Evolutionary conservation across 2,888 invertebrate genomes (phyloP), one percentile per base, ranked within the genome.

Genomic region (Panzeria rudis): DNA sequence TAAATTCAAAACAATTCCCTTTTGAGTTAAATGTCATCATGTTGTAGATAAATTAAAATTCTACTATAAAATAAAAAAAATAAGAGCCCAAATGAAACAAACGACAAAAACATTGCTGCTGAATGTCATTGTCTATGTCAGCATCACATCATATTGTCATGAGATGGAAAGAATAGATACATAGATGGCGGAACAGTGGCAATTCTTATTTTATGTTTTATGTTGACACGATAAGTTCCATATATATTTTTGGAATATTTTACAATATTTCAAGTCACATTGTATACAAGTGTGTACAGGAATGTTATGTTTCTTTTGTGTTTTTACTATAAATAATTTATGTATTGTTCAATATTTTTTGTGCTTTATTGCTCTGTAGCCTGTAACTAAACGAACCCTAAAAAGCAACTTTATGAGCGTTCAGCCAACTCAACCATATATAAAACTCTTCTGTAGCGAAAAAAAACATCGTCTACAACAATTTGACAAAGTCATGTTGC

Each of bases 51-150:
- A 72, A 72, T 72, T 83, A 61, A 83, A 83, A 77, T 77, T 83
- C 52, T 66, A 32, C 15, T 20, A 20, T 17, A 47, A 41, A 61
- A 62, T 35, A 47, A 56, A 32, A 71, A 47, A 7, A 72, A 47
- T 20, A 52, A 71, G 4, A 73, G 25, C 38, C 15, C 20, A 35
- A 77, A 25, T 15, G 47, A 47, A n/a, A 50, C 17, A 61, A n/a
- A 38, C 9, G 11, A 56, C 5, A 59, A 82, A 62, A 61, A 44
- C 29, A 66, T 77, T 41, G 29, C 41, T n/a, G 29, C 25, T n/a
- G 32, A 85, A 85, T 84, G 84, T 85, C 84, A 82, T 73, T 75
- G 82, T 69, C 81, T 81, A 69, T 82, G 84, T 82, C 84, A 85
- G 73, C 81, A 71, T 52, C 68, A 41, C 64, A 66, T 38, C 38